Percentiles rank a stretch among this genome's conserved stretches.
Conservation (phyloP, 2,888 invertebrate species). For the Serripes groenlandicus region DNA sequence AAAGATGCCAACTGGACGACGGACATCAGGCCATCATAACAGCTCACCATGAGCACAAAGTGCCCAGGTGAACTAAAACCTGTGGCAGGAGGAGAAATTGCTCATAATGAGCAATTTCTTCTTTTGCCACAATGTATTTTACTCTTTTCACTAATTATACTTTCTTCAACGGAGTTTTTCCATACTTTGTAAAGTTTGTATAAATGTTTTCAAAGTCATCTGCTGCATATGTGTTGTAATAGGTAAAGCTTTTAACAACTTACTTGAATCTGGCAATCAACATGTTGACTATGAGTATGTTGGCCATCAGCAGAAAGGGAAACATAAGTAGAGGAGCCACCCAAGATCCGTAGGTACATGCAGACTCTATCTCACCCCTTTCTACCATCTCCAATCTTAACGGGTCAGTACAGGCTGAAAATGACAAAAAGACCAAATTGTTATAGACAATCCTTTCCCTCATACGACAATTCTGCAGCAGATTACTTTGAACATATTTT, state of each 20-base stretch:
- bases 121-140: not conserved
- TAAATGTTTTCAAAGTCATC: too few relatives aligned
- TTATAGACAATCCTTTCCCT: too few relatives aligned
- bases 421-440: too few relatives aligned
- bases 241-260: slow-evolving; percentile 67
- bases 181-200: too few relatives aligned
- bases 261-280: slow-evolving; percentile 99
- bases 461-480: too few relatives aligned
- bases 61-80: too few relatives aligned
- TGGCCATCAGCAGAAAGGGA: slow-evolving; percentile 97
- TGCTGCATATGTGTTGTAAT: not conserved
- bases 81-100: not conserved
- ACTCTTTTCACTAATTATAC: too few relatives aligned
- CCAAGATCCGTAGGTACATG: slow-evolving; percentile 89
- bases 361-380: slow-evolving; percentile 46
- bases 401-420: slow-evolving; percentile 71
- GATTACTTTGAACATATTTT: too few relatives aligned
- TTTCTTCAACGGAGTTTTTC: too few relatives aligned
- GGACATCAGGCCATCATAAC: too few relatives aligned
- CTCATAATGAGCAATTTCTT: not conserved
- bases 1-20: too few relatives aligned
- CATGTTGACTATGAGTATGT: slow-evolving; percentile 98
- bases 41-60: too few relatives aligned
- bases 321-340: slow-evolving; percentile 98
- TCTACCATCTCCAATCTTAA: slow-evolving; percentile 44